phyloP scores from a whole-genome alignment of 2,888 invertebrate genomes.

The Mongoloraphidia duomilia region DNA sequence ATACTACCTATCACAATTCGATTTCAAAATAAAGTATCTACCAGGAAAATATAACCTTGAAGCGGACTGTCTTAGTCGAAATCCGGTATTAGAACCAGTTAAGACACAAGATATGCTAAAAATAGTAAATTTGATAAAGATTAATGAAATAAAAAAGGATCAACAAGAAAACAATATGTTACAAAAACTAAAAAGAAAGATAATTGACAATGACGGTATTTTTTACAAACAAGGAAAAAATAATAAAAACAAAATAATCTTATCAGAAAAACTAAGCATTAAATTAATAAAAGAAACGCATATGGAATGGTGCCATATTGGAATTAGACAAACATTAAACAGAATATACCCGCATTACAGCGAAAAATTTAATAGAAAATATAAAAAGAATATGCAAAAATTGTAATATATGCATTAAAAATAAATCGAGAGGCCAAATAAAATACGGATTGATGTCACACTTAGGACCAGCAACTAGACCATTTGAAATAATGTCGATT shows the following conservation, averaged over 20 bases:
- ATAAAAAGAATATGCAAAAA: too few relatives aligned
- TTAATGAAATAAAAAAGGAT: constrained; percentile 1
- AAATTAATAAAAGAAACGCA: constrained; percentile 9
- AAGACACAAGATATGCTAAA: constrained; percentile 6
- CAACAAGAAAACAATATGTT: constrained; percentile 2
- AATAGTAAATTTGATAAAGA: neutral
- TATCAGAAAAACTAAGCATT: constrained; percentile 10
- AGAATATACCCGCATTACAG: constrained; percentile 1
- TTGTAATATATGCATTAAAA: constrained; percentile 15
- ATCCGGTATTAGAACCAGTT: constrained; percentile 11
- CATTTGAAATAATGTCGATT: constrained; percentile 19
- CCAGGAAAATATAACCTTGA: constrained; percentile 14
- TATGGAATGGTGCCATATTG: constrained; percentile 7
- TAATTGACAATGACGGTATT: constrained; percentile 6
- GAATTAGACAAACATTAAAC: neutral
- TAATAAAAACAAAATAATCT: constrained; percentile 9
- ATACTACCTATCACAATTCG: constrained; percentile 11
- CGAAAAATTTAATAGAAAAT: constrained; percentile 4
- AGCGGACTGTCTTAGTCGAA: constrained; percentile 12
- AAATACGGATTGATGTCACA: constrained; percentile 16
- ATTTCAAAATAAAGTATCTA: constrained; percentile 11
- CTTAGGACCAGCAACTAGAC: too few relatives aligned
- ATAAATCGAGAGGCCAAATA: constrained; percentile 17
- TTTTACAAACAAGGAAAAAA: constrained; percentile 8
- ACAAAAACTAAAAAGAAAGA: constrained; percentile 1